phyloP scores from a whole-genome alignment of 2,797 vertebrate genomes.

The Mormyrops attenuatus region DNA sequence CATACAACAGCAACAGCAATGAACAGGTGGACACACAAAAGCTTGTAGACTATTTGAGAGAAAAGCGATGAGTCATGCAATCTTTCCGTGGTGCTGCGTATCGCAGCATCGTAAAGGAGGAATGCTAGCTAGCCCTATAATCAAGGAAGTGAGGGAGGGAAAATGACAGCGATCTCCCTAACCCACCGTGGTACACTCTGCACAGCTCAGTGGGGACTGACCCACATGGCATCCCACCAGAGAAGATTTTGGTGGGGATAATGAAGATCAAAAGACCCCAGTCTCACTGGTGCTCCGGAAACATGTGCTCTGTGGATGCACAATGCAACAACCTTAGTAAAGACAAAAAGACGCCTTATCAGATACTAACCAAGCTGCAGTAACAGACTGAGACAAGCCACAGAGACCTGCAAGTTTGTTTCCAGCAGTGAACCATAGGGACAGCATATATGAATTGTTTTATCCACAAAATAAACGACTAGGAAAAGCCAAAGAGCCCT shows the following conservation, averaged over 20 bases:
- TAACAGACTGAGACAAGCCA: background rate
- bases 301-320: background rate
- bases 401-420: background rate
- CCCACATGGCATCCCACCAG: background rate
- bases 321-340: background rate
- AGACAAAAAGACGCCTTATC: background rate
- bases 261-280: background rate
- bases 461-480: background rate
- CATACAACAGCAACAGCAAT: background rate
- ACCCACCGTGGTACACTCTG: background rate
- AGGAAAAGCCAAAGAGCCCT: background rate
- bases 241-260: background rate
- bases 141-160: background rate
- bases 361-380: background rate
- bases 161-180: background rate
- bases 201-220: background rate
- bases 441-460: background rate
- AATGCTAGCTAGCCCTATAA: background rate
- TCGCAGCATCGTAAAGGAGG: background rate
- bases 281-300: background rate
- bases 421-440: background rate
- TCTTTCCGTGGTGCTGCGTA: background rate
- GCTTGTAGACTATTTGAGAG: background rate
- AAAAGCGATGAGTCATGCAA: background rate
- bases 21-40: background rate